Base-by-base conservation (phyloP, 2,888 invertebrate species). In the Villa cingulata region DNA sequence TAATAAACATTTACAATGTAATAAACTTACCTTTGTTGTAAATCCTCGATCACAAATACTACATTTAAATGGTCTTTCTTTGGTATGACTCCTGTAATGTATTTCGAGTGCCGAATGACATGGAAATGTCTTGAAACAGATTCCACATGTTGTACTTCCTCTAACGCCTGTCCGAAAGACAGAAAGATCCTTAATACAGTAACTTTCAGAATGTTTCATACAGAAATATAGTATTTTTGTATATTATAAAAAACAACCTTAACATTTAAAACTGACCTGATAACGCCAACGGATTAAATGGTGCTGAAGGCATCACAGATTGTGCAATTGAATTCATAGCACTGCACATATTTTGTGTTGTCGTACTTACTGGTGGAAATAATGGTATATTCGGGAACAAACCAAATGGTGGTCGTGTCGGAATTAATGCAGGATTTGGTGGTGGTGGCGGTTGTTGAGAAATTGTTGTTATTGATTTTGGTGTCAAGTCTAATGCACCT, bases 71-170 rank as follows among this genome's bases (percentile, higher is more conserved):
- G 94, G 94, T 56, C 92, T 79, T 73, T 94, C 92, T 74, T 94
- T 94, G 70, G 92, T 94, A 75, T 92, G 92, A 71, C 89, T 89
- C 68, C 92, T 80, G 76, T 90, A 91, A 76, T 94, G 92, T 67
- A 94, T 94, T 77, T 94, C 92, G 65, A 97, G 77, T 58, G 96
- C 96, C 60, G 94, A 95, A 74, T 94, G 83, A 78, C 96, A 97
- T 65, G 96, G 95, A 76, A 97, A 96, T 64, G 92, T 94, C 79
- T 96, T 97, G 81, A 88, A 91, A 78, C 96, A 97, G 72, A 96
- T 84, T 76, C 89, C 89, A 78, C 94, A 94, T 65, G 94, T 94
- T 55, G 69, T 69, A 76, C 91, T 91, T 66, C 90, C 90, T 66
- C 91, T 82, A 73, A 86, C 86, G 82, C 81, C 73, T 79, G 54